Conservation (phyloP, 2,888 invertebrate species). For the Apamea anceps region DNA sequence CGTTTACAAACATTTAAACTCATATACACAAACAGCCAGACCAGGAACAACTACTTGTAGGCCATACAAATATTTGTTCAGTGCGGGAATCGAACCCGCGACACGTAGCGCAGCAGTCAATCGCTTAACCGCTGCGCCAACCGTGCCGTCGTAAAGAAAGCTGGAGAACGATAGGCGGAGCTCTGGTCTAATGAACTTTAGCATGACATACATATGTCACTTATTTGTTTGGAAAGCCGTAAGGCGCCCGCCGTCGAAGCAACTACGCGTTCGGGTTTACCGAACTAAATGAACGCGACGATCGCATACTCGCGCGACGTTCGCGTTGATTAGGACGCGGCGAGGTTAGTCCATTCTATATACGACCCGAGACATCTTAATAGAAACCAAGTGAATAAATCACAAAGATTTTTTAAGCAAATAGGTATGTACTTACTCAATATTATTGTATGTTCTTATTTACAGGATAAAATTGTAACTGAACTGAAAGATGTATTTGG, state of each 20-base stretch:
- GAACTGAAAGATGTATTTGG: constrained; percentile 83
- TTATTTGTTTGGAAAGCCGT: not conserved
- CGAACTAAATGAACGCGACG: not conserved
- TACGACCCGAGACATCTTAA: not conserved
- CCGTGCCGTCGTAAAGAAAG: no score
- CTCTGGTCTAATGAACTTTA: not conserved
- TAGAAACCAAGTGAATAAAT: no score
- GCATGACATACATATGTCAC: not conserved
- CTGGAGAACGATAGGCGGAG: not conserved
- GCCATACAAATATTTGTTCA: no score
- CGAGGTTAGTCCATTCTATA: not conserved
- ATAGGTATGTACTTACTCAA: not conserved
- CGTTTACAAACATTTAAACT: no score
- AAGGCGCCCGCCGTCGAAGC: not conserved
- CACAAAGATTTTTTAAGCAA: not conserved
- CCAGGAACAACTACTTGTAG: no score
- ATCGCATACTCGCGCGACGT: not conserved
- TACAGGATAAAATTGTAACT: constrained; percentile 64
- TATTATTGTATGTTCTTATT: constrained; percentile 1
- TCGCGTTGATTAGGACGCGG: not conserved
- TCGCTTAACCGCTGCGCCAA: no score
- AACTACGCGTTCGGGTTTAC: not conserved
- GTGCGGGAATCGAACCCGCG: no score
- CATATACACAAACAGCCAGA: no score
- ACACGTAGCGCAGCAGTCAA: no score